Base-by-base conservation (phyloP, 1,140 invertebrate species). In the Pteromalus puparum region DNA sequence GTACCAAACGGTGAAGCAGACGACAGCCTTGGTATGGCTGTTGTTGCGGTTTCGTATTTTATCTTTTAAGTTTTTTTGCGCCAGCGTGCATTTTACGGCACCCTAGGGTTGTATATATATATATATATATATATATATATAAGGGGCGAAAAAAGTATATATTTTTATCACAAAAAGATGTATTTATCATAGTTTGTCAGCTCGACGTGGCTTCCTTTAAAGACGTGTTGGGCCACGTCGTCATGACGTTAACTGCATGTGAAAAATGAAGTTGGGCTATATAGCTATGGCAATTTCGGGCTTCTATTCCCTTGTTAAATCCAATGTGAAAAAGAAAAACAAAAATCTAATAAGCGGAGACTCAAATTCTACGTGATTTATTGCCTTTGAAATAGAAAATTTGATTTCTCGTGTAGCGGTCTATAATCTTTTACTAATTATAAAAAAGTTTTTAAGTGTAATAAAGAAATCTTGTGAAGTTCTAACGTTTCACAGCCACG, bases 161-260 rank as follows among this genome's bases (percentile, higher is more conserved):
- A 53, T 18, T 18, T 61, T 21, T 61, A 61, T 61, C 18, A 61
- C 2, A 28, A 13, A 70, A 12, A 48, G 4, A 77, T 77, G 21
- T 61, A 77, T 77, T 77, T 77, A 77, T 77, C 75, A 77, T 61
- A 65, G 15, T 61, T 61, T 77, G 15, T 77, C 75, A 76, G 24
- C n/a, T 76, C 10, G n/a, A 30, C 15, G 75, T 21, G 9, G 7
- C 6, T 70, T 70, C 9, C 6, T 70, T 70, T 28, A 13, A 10
- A 70, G n/a, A 18, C 65, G n/a, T n/a, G 61, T 65, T 42, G 38
- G 38, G 38, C 38, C 15, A 53, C 24, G 65, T 18, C 10, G 10
- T 70, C 9, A 70, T 28, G 24, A 2, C 10, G 15, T 70, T 28
- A 30, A 70, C 26, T 28, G 24, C 7, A 13, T n/a, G 26, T 70